Conservation (phyloP, 2,113 vertebrate genomes). For the Lepisosteus oculatus region DNA sequence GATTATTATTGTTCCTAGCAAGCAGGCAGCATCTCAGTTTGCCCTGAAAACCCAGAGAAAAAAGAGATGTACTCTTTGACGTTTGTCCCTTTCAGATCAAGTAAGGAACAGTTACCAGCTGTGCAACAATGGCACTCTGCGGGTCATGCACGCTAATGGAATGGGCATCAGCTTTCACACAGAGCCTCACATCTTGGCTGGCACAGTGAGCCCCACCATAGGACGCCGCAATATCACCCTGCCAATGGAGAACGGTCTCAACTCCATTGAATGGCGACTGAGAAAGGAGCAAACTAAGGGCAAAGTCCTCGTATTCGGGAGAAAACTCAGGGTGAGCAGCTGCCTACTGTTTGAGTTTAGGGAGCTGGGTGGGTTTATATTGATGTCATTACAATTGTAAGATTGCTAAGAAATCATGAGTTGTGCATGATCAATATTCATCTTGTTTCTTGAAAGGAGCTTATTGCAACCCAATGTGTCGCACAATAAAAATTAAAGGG, state of each 20-base stretch:
- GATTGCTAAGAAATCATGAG: no score
- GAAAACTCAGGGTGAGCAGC: slow-evolving; percentile 90
- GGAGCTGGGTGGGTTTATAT: no score
- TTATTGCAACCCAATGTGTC: no score
- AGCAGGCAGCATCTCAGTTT: no score
- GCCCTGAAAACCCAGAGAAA: no score
- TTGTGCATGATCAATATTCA: no score
- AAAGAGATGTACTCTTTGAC: no score
- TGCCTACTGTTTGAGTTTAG: no score
- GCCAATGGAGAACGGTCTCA: slow-evolving; percentile 94
- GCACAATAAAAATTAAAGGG: no score
- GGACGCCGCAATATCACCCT: slow-evolving; percentile 95
- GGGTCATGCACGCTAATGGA: slow-evolving; percentile 96
- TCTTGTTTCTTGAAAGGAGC: no score
- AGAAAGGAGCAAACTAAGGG: slow-evolving; percentile 97
- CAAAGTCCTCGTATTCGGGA: slow-evolving; percentile 94
- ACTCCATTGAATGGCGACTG: slow-evolving; percentile 97
- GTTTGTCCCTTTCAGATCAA: slow-evolving; percentile 77
- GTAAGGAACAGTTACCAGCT: slow-evolving; percentile 98
- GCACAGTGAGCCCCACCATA: slow-evolving; percentile 93
- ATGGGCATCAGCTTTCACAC: slow-evolving; percentile 99
- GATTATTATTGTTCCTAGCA: no score
- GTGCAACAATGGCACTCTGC: slow-evolving; percentile 93
- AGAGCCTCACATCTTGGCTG: slow-evolving; percentile 93
- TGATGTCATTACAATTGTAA: no score